These are phyloP conservation scores for Smithornis capensis DNA, from an alignment of 2,113 vertebrate genomes.

Conservation along the genomic window DNA sequence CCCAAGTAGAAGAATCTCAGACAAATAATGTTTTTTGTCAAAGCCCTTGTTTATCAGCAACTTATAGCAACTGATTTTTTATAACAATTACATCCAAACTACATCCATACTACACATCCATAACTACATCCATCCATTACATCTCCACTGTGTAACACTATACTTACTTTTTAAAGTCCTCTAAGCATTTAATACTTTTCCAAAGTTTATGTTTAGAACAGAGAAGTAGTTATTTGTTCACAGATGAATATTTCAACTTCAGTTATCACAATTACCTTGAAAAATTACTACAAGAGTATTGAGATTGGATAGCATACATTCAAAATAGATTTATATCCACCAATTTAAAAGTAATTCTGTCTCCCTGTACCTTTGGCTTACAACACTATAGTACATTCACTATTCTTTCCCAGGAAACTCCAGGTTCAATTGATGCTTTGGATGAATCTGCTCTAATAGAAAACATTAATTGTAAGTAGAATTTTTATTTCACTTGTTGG, in stretches of 20 bases:
- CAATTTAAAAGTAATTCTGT: background rate
- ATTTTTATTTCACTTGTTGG: constrained; percentile 37
- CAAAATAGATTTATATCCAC: background rate
- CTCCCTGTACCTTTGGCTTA: background rate
- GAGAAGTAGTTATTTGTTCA: background rate
- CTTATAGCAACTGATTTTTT: background rate
- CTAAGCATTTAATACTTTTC: background rate
- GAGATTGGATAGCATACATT: background rate
- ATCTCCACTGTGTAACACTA: background rate
- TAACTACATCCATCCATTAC: background rate
- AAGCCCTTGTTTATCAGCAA: background rate
- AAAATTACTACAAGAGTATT: background rate
- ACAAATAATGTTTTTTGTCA: background rate
- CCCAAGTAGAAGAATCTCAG: background rate
- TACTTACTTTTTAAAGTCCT: background rate
- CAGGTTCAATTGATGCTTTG: background rate
- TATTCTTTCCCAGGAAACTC: background rate
- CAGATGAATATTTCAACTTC: background rate
- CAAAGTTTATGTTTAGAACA: background rate
- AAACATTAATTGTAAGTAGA: background rate
- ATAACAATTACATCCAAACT: background rate
- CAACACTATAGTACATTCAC: background rate
- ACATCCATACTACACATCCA: background rate
- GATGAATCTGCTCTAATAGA: background rate
- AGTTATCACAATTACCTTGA: background rate